These are phyloP conservation scores for Phalacrocorax brasilianus DNA, from an alignment of 2,113 vertebrate genomes.

Conservation along the genomic window DNA sequence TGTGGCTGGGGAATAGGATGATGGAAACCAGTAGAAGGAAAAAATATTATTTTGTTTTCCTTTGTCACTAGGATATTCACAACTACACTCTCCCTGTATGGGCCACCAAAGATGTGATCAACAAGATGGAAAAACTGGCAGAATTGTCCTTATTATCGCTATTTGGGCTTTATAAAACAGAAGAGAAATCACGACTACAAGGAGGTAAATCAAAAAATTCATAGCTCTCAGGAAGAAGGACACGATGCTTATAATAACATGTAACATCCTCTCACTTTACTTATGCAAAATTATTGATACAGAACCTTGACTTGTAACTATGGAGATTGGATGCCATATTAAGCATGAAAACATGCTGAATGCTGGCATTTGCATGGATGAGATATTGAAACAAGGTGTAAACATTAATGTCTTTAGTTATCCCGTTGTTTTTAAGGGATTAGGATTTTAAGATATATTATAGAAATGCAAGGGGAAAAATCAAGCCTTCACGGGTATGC, in stretches of 20 bases:
- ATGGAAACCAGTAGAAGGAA: neutral
- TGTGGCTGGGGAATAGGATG: neutral
- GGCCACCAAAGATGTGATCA: conserved; percentile 77
- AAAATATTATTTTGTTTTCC: neutral
- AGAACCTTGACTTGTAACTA: neutral
- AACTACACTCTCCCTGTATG: conserved; percentile 83
- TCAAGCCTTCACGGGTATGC: neutral
- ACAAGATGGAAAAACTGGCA: conserved; percentile 77
- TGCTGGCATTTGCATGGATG: neutral
- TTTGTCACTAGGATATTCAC: conserved; percentile 75
- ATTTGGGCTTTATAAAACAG: conserved; percentile 79
- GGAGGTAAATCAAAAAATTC: conserved; percentile 77
- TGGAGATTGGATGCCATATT: neutral
- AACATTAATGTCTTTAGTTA: neutral
- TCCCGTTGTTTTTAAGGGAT: neutral
- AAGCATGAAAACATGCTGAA: neutral
- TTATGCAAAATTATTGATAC: neutral
- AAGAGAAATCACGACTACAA: conserved; percentile 85
- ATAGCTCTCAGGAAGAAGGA: neutral
- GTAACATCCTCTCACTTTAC: neutral
- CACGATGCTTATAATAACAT: neutral
- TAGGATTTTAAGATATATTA: neutral
- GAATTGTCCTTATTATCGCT: conserved; percentile 77
- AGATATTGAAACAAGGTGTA: neutral
- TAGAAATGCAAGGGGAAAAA: neutral